Percentiles rank a stretch among this genome's conserved stretches.
Evolutionary conservation across 1,140 invertebrate species (phyloP).

Genomic region (Babylonia areolata): DNA sequence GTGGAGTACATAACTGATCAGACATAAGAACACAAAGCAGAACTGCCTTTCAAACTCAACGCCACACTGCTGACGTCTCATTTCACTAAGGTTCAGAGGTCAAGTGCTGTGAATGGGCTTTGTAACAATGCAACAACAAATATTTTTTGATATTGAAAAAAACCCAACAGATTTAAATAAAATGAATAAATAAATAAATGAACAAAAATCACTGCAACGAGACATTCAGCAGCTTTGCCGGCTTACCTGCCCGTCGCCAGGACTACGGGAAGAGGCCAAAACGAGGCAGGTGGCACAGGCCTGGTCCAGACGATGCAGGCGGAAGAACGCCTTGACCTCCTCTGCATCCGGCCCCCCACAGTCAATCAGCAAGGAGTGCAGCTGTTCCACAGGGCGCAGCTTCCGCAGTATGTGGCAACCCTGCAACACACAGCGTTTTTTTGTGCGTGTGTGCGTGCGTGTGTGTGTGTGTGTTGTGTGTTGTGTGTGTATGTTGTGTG

Average conservation of each 20-base stretch:
- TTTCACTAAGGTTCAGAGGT: too few species aligned
- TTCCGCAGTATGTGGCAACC: slow-evolving; percentile 90
- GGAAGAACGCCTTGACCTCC: slow-evolving; percentile 90
- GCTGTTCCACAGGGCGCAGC: slow-evolving; percentile 89
- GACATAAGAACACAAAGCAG: too few species aligned
- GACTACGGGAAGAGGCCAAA: slow-evolving; percentile 85
- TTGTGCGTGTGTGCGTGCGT: too few species aligned
- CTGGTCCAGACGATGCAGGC: slow-evolving; percentile 85
- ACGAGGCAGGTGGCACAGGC: slow-evolving; percentile 92
- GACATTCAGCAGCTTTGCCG: background rate
- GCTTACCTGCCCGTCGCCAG: slow-evolving; percentile 82
- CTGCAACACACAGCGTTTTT: slow-evolving; percentile 73
- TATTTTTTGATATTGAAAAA: too few species aligned
- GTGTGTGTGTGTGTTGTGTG: background rate
- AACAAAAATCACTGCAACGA: slow-evolving; percentile 7
- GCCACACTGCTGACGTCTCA: too few species aligned
- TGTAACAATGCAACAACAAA: too few species aligned
- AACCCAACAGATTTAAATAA: too few species aligned
- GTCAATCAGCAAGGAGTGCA: slow-evolving; percentile 87
- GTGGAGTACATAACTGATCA: too few species aligned
- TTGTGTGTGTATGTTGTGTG: too few species aligned
- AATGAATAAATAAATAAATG: too few species aligned
- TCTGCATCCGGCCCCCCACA: slow-evolving; percentile 88
- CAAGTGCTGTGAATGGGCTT: too few species aligned
- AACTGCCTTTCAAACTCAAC: too few species aligned